A percentile compares a stretch with the other conserved stretches of the same genome.
These are phyloP conservation scores for Diarsia dahlii DNA, from an alignment of 2,888 invertebrate species.

Conservation along the genomic window DNA sequence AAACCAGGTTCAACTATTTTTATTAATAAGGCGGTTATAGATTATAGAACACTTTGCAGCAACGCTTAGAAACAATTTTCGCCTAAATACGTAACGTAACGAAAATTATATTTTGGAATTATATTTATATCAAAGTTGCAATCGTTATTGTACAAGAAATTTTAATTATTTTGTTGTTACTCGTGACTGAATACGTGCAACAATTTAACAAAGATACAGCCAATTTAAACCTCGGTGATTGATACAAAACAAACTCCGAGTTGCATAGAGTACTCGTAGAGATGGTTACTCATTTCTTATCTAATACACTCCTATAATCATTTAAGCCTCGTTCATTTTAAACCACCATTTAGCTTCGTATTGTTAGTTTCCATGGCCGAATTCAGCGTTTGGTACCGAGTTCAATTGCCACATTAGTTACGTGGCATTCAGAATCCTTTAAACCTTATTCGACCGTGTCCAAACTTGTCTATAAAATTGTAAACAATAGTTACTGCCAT, in stretches of 20 bases:
- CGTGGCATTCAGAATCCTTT: conserved; percentile 22
- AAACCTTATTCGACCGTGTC: conserved; percentile 29
- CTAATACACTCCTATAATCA: background rate
- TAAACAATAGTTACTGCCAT: conserved; percentile 19
- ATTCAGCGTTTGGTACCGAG: background rate
- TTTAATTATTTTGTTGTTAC: no score
- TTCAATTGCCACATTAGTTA: conserved; percentile 19
- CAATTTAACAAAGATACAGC: background rate
- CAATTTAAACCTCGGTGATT: background rate
- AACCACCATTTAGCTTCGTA: background rate
- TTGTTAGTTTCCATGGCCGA: conserved; percentile 19
- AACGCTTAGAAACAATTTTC: no score
- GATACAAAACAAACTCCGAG: background rate
- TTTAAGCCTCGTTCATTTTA: background rate
- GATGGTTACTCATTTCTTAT: background rate
- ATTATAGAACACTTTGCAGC: no score
- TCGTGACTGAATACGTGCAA: background rate
- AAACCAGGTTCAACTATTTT: no score
- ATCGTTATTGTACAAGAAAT: no score
- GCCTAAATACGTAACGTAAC: no score
- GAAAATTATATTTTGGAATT: no score
- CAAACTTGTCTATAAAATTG: conserved; percentile 27
- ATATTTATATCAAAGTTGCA: no score
- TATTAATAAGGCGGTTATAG: no score
- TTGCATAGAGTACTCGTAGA: background rate